Evolutionary conservation across 2,113 vertebrate genomes (phyloP), one percentile per base, ranked within the genome.

Genomic region (Pantherophis guttatus): DNA sequence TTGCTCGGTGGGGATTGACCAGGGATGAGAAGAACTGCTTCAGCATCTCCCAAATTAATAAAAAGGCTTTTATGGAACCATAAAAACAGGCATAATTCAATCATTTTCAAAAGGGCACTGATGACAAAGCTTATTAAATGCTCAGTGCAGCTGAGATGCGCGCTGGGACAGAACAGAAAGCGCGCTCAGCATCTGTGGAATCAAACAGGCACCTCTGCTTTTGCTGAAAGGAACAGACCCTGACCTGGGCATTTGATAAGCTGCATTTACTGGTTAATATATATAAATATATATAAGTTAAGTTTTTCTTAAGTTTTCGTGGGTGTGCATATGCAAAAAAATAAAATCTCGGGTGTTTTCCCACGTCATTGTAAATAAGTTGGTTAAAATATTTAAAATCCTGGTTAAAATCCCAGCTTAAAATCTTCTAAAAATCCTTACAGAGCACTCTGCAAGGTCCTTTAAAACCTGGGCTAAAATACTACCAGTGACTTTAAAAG

Each of bases 41-140:
- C 81, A 2, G 86, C 95, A 97, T 97, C 93, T 88, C 90, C 89
- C 94, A 97, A 95, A 98, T 97, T 97, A 98, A 97, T 97, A 98
- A 97, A 98, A 97, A 97, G 95, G 91, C 88, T 97, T 98, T 98
- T 98, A 97, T 95, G 94, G 95, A 97, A 96, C 90, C 95, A 96
- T 98, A 97, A 98, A 97, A 95, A 95, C 23, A 95, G 95, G 92
- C 95, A 96, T 97, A 97, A 97, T 97, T 98, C 96, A 98, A 97
- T 97, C 92, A 91, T 97, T 97, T 97, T 97, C 94, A 96, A 95
- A 97, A 97, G 96, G 95, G 90, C 94, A 95, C 53, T 1, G 55
- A 95, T 97, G 95, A 97, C 88, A 96, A 96, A 8, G 91, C 93
- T 96, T 97, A 96, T 96, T 97, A 97, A 97, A 97, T 95, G 2